Evolutionary conservation across 2,888 invertebrate species (phyloP), one percentile per base, ranked within the genome.

Genomic region (Acanthosoma haemorrhoidale): DNA sequence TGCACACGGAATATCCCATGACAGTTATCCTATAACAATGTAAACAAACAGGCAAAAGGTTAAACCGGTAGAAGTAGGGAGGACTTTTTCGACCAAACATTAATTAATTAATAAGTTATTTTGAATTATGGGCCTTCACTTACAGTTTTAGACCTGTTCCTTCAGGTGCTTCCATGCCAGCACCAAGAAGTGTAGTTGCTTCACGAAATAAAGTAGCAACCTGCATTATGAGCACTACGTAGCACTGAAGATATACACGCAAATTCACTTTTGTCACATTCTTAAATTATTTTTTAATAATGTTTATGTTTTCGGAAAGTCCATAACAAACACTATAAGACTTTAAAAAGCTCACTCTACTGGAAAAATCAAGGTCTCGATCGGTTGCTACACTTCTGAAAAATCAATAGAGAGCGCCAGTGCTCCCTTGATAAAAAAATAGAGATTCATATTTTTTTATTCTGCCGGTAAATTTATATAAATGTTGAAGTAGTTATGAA

Each of bases 131-230:
- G 9, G n/a, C 38, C 25, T 29, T 43, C 68, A 77, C 77, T 77
- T 71, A 77, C 77, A 77, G 76, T 75, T 77, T 77, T 51, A 77
- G 73, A 70, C 76, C 77, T 73, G 76, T 73, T 71, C 76, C 75
- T 73, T 77, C 77, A 72, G 76, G 77, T 59, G 78, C 76, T 75
- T 79, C 84, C 83, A 84, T 86, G 76, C 84, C 83, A 78, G 86
- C 86, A 78, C 86, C 86, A 78, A 86, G 81, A 79, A 87, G 82
- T 79, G 85, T 86, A 79, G 86, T 84, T 80, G 86, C 85, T 82
- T 87, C 87, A 78, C 86, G 83, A 79, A 87, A 87, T 79, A 86
- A 80, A 80, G 86, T 86, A 78, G 86, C 86, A 80, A 87, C 86
- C 84, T 87, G 87, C 86, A 86, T 87, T 79, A 71, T 71, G 60